A percentile compares a stretch with the other conserved stretches of the same genome.
phyloP scores from a whole-genome alignment of 2,888 invertebrate genomes.

The Lepetodrilus schrolli region DNA sequence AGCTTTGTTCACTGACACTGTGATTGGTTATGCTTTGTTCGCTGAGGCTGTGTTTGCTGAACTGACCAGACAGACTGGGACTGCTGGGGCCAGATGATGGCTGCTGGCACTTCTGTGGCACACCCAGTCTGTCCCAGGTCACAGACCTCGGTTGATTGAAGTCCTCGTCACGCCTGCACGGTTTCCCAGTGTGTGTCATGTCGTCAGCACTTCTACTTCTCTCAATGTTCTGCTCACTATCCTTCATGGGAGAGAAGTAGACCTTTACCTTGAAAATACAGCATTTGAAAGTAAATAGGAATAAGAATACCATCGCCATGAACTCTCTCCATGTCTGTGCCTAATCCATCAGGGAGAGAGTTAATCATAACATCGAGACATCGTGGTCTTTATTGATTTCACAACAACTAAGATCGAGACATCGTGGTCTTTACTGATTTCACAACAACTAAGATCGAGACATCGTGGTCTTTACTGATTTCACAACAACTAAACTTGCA shows the following conservation, averaged over 20 bases:
- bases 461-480: too few relatives aligned
- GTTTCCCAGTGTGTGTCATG: slow-evolving; percentile 40
- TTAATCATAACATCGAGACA: too few relatives aligned
- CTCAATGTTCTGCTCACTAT: slow-evolving; percentile 38
- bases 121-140: slow-evolving; percentile 32
- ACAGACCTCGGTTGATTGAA: slow-evolving; percentile 32
- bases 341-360: too few relatives aligned
- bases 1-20: too few relatives aligned
- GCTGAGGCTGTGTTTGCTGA: slow-evolving; percentile 25
- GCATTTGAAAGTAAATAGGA: too few relatives aligned
- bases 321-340: too few relatives aligned
- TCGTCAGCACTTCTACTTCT: slow-evolving; percentile 53
- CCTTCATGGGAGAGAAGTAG: slow-evolving; percentile 48
- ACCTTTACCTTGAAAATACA: slow-evolving; percentile 53
- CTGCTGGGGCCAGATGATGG: background rate
- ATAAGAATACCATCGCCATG: too few relatives aligned
- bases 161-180: slow-evolving; percentile 32
- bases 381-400: too few relatives aligned
- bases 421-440: too few relatives aligned
- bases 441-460: too few relatives aligned
- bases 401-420: too few relatives aligned
- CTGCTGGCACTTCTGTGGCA: background rate
- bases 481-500: too few relatives aligned
- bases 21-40: slow-evolving; percentile 31
- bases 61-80: background rate